phyloP scores from a whole-genome alignment of 2,888 invertebrate species.

The Drosophila acutilabella region DNA sequence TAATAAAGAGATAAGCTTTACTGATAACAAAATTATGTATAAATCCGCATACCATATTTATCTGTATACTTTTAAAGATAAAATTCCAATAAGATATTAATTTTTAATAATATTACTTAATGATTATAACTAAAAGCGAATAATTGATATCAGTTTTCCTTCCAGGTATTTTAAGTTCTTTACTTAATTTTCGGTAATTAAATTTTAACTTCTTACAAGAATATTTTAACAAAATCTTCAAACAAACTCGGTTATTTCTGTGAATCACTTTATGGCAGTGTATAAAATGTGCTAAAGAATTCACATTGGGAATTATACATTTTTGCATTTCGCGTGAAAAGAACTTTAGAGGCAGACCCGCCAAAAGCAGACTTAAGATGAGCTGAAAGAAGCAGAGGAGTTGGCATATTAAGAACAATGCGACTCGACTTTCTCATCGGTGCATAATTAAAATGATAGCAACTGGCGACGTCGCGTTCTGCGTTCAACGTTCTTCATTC shows the following conservation, averaged over 20 bases:
- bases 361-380: constrained; percentile 3
- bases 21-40: no score
- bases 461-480: constrained; percentile 60
- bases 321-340: constrained; percentile 56
- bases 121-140: no score
- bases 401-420: constrained; percentile 21
- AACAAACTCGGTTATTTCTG: neutral
- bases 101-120: no score
- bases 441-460: constrained; percentile 76
- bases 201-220: neutral
- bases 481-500: constrained; percentile 30
- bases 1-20: no score
- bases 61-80: no score
- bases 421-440: constrained; percentile 64
- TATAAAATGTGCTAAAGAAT: constrained; percentile 47
- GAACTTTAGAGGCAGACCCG: constrained; percentile 35
- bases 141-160: no score
- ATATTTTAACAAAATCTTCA: neutral
- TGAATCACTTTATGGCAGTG: constrained; percentile 22
- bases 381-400: constrained; percentile 14
- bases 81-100: no score
- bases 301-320: constrained; percentile 46
- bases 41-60: no score
- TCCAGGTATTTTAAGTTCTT: no score
- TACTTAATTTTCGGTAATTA: neutral